Evolutionary conservation across 2,888 invertebrate species (phyloP).

Genomic region (Polyommatus iphigenia): DNA sequence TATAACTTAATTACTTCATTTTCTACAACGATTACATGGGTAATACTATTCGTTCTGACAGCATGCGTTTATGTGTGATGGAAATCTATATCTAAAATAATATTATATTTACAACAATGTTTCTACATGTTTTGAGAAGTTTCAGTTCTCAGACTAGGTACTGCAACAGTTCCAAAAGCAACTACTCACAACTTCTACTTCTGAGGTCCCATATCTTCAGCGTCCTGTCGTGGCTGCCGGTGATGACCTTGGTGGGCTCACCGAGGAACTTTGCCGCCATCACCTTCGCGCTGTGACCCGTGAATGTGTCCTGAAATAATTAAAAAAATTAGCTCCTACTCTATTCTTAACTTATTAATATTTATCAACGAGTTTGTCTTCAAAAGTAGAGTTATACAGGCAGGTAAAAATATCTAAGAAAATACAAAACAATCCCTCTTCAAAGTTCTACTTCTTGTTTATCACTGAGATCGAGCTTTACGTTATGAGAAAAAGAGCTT

Average conservation of each 20-base stretch:
- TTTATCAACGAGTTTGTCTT: too few relatives aligned
- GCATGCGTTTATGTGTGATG: not conserved
- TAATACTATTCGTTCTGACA: not conserved
- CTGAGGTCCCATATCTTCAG: conserved; percentile 99
- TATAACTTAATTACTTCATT: conserved; percentile 36
- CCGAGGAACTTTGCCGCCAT: conserved; percentile 98
- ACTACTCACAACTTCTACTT: conserved; percentile 82
- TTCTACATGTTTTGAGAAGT: not conserved
- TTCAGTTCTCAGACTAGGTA: not conserved
- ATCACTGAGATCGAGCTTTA: too few relatives aligned
- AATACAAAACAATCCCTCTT: too few relatives aligned
- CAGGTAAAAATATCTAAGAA: too few relatives aligned
- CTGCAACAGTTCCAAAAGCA: too few relatives aligned
- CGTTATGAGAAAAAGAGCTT: too few relatives aligned
- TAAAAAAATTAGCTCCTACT: too few relatives aligned
- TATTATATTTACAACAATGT: too few relatives aligned
- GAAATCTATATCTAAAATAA: too few relatives aligned
- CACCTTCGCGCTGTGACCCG: conserved; percentile 98
- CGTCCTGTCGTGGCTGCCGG: conserved; percentile 98
- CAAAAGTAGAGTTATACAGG: too few relatives aligned
- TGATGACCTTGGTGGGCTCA: conserved; percentile 95
- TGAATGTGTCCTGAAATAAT: conserved; percentile 88
- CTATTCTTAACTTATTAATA: too few relatives aligned
- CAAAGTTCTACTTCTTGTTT: too few relatives aligned
- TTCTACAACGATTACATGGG: conserved; percentile 20